These are phyloP conservation scores for Meta bourneti DNA, from an alignment of 2,888 invertebrate genomes.

Conservation along the genomic window DNA sequence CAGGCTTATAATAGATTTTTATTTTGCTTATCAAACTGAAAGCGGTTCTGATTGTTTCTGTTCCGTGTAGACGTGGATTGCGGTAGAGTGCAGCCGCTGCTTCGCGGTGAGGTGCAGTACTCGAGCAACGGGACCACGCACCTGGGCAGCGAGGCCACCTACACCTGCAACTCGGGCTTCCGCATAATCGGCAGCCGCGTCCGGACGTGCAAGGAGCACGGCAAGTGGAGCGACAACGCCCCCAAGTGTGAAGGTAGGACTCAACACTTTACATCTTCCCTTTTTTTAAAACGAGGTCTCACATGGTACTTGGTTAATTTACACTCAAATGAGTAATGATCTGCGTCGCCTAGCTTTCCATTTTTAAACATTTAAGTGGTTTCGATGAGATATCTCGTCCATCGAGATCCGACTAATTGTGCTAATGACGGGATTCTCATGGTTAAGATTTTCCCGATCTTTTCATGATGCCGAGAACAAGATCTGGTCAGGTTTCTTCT, in stretches of 20 bases:
- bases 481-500: too few relatives aligned
- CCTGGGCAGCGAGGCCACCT: conserved; percentile 89
- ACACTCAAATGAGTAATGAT: too few relatives aligned
- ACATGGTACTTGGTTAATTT: background rate
- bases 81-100: conserved; percentile 89
- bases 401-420: too few relatives aligned
- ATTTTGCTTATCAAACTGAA: too few relatives aligned
- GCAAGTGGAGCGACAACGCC: conserved; percentile 90
- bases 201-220: conserved; percentile 87
- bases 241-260: conserved; percentile 91
- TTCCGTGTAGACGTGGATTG: conserved; percentile 89
- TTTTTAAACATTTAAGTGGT: background rate
- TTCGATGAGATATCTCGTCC: background rate
- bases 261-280: too few relatives aligned
- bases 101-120: conserved; percentile 89
- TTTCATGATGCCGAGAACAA: too few relatives aligned
- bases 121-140: conserved; percentile 87
- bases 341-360: too few relatives aligned
- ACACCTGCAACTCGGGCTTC: conserved; percentile 90
- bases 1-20: too few relatives aligned
- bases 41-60: conserved; percentile 38
- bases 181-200: conserved; percentile 88
- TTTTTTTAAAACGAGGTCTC: background rate
- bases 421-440: too few relatives aligned
- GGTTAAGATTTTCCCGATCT: too few relatives aligned